Evolutionary conservation across 2,113 vertebrate genomes (phyloP), one percentile per base, ranked within the genome.

Genomic region (Tupaia tana): DNA sequence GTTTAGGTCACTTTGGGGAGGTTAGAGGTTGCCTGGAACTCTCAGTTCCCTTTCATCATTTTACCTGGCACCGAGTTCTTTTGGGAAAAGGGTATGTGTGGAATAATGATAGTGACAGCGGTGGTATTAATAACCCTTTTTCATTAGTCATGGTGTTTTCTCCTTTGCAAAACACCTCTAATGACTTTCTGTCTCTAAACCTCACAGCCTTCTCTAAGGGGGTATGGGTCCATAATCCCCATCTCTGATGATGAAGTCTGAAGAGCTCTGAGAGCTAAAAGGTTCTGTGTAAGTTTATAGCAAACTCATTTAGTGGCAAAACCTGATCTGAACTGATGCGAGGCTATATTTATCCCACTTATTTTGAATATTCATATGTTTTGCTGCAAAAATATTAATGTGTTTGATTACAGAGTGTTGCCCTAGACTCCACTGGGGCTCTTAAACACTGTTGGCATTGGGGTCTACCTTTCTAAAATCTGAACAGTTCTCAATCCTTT

Each of bases 331-430:
- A 90, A 67, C 89, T 83, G 89, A 89, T 54, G 73, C 9, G 91
- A 89, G 86, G 84, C 96, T 97, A 97, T 97, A 95, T 97, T 97
- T 97, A 96, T 91, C 93, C 73, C 0, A 2, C 58, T 84, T 93
- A 52, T 84, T 96, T 96, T 97, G 97, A 96, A 97, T 97, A 97
- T 97, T 97, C 96, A 96, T 97, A 91, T 97, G 94, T 96, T 97
- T 97, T 84, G 75, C 93, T 82, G 86, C 71, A 94, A 95, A 97
- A 97, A 96, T 93, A 96, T 97, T 97, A 95, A 97, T 94, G 91
- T 95, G 80, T 96, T 97, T 96, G 97, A 96, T 97, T 97, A 93
- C n/a, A 70, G 93, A 95, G 79, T 61, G 83, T 93, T 94, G 89
- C 89, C 84, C 59, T 95, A 77, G 94, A 86, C 92, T 71, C 61